Base-by-base conservation (phyloP, 2,888 invertebrate species). In the Apamea sordens region DNA sequence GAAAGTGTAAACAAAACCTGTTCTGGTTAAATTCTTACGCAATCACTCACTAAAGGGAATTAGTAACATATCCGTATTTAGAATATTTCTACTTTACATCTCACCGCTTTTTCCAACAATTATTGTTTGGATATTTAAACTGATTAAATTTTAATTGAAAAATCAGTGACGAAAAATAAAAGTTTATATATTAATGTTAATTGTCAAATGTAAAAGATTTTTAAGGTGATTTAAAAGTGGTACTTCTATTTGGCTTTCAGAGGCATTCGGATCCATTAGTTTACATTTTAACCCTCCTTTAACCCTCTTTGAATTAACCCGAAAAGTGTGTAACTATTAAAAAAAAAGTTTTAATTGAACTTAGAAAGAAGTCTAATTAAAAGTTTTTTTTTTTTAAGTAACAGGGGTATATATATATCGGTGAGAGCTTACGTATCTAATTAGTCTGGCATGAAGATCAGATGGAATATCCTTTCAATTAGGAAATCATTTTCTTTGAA, bases 381-480 rank as follows among this genome's bases (percentile, higher is more conserved):
- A 28, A 65, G 15, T 47, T 15, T 47, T 47, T 15, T n/a, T n/a
- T n/a, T 47, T 47, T 47, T 47, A 67, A 50, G 21, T 28, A 32
- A 69, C 11, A 41, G 47, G 68, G 18, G 2, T 67, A n/a, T n/a
- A n/a, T 61, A 10, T 73, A 28, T 36, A 56, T 70, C 18, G 7
- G 32, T n/a, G n/a, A 56, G 50, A 68, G n/a, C 15, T 36, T 56
- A 41, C 36, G 10, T 24, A n/a, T 3, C 3, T 67, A 24, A 3
- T 15, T 47, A 47, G 65, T 81, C 18, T 65, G 18, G 67, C 5
- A 47, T 69, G 13, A 69, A 56, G 28, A 63, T 73, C 32, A 61
- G 8, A 53, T 77, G 28, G 63, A 79, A 63, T 70, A 63, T 44
- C 21, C n/a, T 69, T 41, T 63, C n/a, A 75, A 65, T 65, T 67